phyloP scores from a whole-genome alignment of 2,113 vertebrate genomes.

The Otocyon megalotis region DNA sequence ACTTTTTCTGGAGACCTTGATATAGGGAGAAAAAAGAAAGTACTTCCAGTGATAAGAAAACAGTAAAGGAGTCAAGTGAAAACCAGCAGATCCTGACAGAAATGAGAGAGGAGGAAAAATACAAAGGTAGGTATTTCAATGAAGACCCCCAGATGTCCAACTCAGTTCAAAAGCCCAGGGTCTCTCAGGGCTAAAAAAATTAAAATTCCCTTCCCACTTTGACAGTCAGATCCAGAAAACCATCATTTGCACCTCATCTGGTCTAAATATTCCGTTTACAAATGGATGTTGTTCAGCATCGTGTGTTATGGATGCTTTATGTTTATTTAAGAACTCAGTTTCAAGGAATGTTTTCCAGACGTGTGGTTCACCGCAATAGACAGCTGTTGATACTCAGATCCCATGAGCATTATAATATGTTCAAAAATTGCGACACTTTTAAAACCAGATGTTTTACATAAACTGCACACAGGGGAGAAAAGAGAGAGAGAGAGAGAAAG shows the following conservation, averaged over 20 bases:
- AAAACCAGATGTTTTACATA: conserved; percentile 93
- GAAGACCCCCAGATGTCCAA: background rate
- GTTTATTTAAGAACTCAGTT: conserved; percentile 92
- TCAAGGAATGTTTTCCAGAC: conserved; percentile 91
- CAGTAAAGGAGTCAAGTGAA: background rate
- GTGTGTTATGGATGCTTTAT: conserved; percentile 90
- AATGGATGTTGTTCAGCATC: conserved; percentile 86
- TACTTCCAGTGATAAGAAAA: background rate
- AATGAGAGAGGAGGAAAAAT: background rate
- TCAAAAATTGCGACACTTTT: conserved; percentile 93
- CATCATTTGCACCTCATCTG: conserved; percentile 88
- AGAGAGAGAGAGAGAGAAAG: conserved; percentile 29
- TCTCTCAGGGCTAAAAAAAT: background rate
- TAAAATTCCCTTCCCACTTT: background rate
- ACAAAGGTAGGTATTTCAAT: background rate
- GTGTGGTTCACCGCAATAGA: conserved; percentile 90
- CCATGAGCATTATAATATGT: conserved; percentile 92
- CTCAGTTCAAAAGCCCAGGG: background rate
- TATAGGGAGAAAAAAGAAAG: background rate
- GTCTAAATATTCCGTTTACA: conserved; percentile 87
- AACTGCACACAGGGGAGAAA: conserved; percentile 75
- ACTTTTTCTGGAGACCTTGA: background rate
- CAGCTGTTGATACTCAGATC: conserved; percentile 91
- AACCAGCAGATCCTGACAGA: background rate
- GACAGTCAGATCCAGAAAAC: conserved; percentile 74